Conservation (phyloP, 2,888 invertebrate genomes). For the Drosophila pseudotakahashii region DNA sequence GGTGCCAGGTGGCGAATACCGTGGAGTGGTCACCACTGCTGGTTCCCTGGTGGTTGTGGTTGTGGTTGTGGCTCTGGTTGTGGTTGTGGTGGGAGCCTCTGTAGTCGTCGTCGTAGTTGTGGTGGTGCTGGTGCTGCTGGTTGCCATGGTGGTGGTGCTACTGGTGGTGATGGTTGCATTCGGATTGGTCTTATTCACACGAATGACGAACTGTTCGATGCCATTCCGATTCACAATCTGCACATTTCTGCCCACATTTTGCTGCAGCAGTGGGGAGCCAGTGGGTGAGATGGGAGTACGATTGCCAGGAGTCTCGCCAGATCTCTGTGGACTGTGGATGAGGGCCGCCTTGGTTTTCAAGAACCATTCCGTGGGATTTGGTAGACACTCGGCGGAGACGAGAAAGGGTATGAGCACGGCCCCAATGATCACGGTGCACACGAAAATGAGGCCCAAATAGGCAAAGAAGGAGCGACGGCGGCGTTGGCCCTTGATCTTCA, state of each 20-base stretch:
- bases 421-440: conserved; percentile 83
- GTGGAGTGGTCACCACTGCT: conserved; percentile 25
- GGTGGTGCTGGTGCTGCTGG: conserved; percentile 33
- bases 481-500: conserved; percentile 51
- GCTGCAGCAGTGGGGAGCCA: conserved; percentile 33
- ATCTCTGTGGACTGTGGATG: conserved; percentile 53
- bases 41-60: conserved; percentile 29
- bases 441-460: conserved; percentile 83
- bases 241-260: conserved; percentile 75
- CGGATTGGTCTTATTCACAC: conserved; percentile 66
- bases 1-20: conserved; percentile 29
- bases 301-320: background rate
- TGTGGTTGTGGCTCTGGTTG: conserved; percentile 26
- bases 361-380: conserved; percentile 84
- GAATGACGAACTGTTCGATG: conserved; percentile 74
- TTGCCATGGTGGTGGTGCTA: background rate
- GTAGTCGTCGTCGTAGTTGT: conserved; percentile 46
- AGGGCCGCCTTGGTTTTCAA: conserved; percentile 81
- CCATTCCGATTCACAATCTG: conserved; percentile 77
- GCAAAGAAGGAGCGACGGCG: conserved; percentile 83
- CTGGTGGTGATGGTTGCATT: conserved; percentile 25
- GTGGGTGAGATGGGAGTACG: conserved; percentile 25
- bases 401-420: conserved; percentile 83
- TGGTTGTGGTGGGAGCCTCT: conserved; percentile 17
- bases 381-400: conserved; percentile 83